Conservation (phyloP, 2,113 vertebrate genomes). For the Rhinichthys klamathensis region DNA sequence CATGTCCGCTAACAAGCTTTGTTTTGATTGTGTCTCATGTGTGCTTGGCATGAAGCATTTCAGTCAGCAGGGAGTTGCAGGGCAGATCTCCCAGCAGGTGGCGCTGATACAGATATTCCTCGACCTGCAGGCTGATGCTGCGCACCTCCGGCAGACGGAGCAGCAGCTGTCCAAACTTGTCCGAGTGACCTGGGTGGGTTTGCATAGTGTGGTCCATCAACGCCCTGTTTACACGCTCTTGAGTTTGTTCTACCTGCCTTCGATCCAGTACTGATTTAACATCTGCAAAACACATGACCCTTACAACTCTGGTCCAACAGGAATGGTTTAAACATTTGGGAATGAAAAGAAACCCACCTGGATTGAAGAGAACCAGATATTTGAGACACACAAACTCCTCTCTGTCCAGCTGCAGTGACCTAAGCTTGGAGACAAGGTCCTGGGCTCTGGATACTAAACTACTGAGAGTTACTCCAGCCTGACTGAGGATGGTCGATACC, state of each 20-base stretch:
- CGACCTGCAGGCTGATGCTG: slow-evolving; percentile 80
- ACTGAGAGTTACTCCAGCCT: slow-evolving; percentile 73
- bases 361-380: slow-evolving; percentile 81
- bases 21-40: slow-evolving; percentile 57
- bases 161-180: slow-evolving; percentile 82
- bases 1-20: background rate
- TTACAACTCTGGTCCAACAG: background rate
- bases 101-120: slow-evolving; percentile 82
- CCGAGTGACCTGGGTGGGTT: slow-evolving; percentile 71
- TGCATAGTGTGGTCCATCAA: slow-evolving; percentile 79
- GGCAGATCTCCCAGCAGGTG: slow-evolving; percentile 82
- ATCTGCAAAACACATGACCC: slow-evolving; percentile 62
- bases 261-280: slow-evolving; percentile 76
- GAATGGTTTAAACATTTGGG: background rate
- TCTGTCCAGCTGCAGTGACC: slow-evolving; percentile 75
- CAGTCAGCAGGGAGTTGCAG: slow-evolving; percentile 81
- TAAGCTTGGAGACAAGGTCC: slow-evolving; percentile 78
- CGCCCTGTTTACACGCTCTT: slow-evolving; percentile 79
- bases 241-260: slow-evolving; percentile 77
- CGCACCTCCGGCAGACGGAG: slow-evolving; percentile 80
- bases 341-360: slow-evolving; percentile 65
- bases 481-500: slow-evolving; percentile 73
- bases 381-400: slow-evolving; percentile 82
- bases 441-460: slow-evolving; percentile 78
- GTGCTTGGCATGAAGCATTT: slow-evolving; percentile 83